A percentile compares a stretch with the other conserved stretches of the same genome.
phyloP scores from a whole-genome alignment of 2,888 invertebrate species.

The Drosophila buzzatii region DNA sequence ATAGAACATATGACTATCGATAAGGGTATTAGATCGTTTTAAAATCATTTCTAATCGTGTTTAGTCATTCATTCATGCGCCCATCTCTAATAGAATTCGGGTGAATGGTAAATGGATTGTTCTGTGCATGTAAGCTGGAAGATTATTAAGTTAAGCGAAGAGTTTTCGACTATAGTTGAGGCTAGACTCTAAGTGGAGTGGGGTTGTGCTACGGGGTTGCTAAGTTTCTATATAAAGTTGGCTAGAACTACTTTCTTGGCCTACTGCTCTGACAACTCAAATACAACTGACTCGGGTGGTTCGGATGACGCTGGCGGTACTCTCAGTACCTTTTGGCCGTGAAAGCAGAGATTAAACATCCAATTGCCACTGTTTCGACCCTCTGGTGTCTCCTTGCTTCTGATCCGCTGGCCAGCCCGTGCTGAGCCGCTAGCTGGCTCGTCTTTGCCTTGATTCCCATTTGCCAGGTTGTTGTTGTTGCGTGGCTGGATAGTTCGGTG shows the following conservation, averaged over 20 bases:
- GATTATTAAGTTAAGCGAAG: not conserved
- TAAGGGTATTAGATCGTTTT: not conserved
- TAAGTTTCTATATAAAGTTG: slow-evolving; percentile 36
- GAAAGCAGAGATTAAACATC: slow-evolving; percentile 83
- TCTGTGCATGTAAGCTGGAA: not conserved
- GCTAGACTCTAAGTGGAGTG: slow-evolving; percentile 11
- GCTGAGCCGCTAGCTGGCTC: slow-evolving; percentile 33
- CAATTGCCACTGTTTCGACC: slow-evolving; percentile 75
- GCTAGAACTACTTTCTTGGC: slow-evolving; percentile 55
- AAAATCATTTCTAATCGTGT: too few species aligned
- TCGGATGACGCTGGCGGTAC: slow-evolving; percentile 84
- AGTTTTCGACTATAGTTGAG: not conserved
- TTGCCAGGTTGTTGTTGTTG: slow-evolving; percentile 47
- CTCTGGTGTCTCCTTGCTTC: slow-evolving; percentile 49
- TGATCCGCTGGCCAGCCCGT: slow-evolving; percentile 43
- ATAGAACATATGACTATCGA: not conserved
- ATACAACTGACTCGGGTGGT: slow-evolving; percentile 86
- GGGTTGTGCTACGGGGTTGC: slow-evolving; percentile 20
- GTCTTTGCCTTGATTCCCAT: slow-evolving; percentile 25
- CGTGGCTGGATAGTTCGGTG: slow-evolving; percentile 41
- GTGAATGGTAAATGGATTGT: not conserved
- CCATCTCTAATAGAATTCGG: slow-evolving; percentile 15
- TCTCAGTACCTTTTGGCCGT: slow-evolving; percentile 85
- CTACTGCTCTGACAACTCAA: slow-evolving; percentile 86
- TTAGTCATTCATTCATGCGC: slow-evolving; percentile 3